phyloP scores from a whole-genome alignment of 2,113 vertebrate genomes.

The Motacilla alba region DNA sequence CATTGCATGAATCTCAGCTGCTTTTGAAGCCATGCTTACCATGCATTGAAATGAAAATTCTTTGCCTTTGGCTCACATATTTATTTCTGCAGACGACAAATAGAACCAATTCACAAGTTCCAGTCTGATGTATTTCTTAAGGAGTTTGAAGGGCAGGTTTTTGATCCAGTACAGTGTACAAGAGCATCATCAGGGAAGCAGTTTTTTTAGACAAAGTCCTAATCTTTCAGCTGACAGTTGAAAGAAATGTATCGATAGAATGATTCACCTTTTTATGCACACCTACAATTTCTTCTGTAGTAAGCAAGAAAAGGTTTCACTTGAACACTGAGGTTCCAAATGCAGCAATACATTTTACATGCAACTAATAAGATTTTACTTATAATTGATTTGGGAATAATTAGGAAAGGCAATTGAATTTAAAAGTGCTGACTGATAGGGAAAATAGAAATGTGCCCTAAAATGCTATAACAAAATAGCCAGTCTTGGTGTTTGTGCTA shows the following conservation, averaged over 20 bases:
- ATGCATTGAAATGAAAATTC: background rate
- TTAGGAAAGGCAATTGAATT: background rate
- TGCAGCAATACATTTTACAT: background rate
- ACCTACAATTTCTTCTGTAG: background rate
- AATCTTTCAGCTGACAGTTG: background rate
- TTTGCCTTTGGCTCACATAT: background rate
- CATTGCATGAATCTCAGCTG: background rate
- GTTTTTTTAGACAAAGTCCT: background rate
- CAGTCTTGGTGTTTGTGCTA: background rate
- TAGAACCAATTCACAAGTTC: background rate
- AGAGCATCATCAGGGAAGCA: background rate
- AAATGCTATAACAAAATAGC: background rate
- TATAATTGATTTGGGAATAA: background rate
- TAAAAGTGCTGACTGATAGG: background rate
- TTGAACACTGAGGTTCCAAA: background rate
- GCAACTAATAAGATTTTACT: background rate
- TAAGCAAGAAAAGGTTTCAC: background rate
- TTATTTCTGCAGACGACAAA: background rate
- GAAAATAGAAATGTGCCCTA: background rate
- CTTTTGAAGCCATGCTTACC: background rate
- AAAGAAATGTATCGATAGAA: background rate
- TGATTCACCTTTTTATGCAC: background rate
- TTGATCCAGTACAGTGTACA: background rate
- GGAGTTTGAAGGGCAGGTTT: background rate
- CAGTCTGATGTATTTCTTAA: background rate